A percentile compares a stretch with the other conserved stretches of the same genome.
phyloP scores from a whole-genome alignment of 1,140 invertebrate genomes.

The Eupristina koningsbergeri region DNA sequence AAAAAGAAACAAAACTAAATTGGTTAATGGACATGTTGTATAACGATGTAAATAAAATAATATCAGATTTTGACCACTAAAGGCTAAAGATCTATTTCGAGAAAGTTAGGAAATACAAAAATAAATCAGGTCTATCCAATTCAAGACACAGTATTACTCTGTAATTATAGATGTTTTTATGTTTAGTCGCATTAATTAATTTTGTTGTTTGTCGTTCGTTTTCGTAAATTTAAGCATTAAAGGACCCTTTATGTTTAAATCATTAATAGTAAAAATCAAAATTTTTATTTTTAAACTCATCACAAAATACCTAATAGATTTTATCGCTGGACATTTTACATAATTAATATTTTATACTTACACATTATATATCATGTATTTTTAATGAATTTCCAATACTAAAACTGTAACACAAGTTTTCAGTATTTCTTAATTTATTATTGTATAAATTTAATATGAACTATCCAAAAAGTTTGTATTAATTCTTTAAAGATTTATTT shows the following conservation, averaged over 20 bases:
- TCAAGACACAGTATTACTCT: not conserved
- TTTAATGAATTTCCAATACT: no score
- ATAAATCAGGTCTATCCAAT: not conserved
- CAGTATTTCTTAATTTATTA: no score
- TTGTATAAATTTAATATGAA: no score
- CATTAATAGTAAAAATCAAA: conserved; percentile 12
- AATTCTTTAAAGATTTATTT: not conserved
- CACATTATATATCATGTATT: no score
- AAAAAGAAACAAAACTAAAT: not conserved
- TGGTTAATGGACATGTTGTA: not conserved
- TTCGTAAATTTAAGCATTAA: not conserved
- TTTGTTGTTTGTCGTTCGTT: not conserved
- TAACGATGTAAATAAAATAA: not conserved
- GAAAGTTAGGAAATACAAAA: conserved; percentile 21
- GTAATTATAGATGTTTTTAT: not conserved
- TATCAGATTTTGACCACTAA: not conserved
- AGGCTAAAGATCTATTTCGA: not conserved
- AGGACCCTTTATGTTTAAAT: not conserved
- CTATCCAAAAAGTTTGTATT: no score
- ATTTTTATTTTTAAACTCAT: not conserved
- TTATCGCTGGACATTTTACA: not conserved
- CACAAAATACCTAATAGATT: not conserved
- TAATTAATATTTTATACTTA: not conserved
- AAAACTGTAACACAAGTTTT: no score
- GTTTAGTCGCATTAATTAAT: not conserved